These are phyloP conservation scores for Pseudomyrmex pallidus DNA, from an alignment of 1,140 invertebrate species.

Conservation along the genomic window DNA sequence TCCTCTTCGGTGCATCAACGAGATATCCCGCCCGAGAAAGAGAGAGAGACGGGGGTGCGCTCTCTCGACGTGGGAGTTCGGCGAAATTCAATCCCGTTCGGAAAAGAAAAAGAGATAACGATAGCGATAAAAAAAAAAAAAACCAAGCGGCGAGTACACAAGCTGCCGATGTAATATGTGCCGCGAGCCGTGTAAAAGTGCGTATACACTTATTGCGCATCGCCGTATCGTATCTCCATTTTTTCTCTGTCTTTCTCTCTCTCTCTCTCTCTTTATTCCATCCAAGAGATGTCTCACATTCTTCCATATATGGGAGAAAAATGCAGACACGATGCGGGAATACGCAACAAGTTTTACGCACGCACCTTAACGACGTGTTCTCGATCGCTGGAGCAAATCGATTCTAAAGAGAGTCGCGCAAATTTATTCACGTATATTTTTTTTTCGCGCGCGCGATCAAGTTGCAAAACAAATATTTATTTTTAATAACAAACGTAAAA, in stretches of 20 bases:
- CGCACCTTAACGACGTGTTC: too few species aligned
- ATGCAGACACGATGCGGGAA: too few species aligned
- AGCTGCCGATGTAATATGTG: not conserved
- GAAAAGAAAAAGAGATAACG: conserved; percentile 40
- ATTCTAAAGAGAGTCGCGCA: too few species aligned
- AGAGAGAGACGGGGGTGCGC: not conserved
- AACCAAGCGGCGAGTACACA: conserved; percentile 30
- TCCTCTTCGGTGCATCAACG: conserved; percentile 33
- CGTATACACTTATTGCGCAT: not conserved
- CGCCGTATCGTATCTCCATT: not conserved
- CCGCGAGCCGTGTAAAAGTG: not conserved
- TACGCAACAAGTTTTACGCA: too few species aligned
- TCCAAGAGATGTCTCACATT: too few species aligned
- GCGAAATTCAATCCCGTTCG: conserved; percentile 48
- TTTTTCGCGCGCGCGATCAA: not conserved
- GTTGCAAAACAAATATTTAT: not conserved
- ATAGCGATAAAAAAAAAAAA: conserved; percentile 38
- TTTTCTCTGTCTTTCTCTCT: too few species aligned
- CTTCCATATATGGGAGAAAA: too few species aligned
- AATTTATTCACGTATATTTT: too few species aligned
- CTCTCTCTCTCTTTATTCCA: too few species aligned
- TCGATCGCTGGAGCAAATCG: too few species aligned
- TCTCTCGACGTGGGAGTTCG: conserved; percentile 34
- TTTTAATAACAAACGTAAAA: not conserved
- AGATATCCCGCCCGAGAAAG: conserved; percentile 16